Evolutionary conservation across 2,888 invertebrate genomes (phyloP), one percentile per base, ranked within the genome.

Genomic region (Chloromyia formosa): DNA sequence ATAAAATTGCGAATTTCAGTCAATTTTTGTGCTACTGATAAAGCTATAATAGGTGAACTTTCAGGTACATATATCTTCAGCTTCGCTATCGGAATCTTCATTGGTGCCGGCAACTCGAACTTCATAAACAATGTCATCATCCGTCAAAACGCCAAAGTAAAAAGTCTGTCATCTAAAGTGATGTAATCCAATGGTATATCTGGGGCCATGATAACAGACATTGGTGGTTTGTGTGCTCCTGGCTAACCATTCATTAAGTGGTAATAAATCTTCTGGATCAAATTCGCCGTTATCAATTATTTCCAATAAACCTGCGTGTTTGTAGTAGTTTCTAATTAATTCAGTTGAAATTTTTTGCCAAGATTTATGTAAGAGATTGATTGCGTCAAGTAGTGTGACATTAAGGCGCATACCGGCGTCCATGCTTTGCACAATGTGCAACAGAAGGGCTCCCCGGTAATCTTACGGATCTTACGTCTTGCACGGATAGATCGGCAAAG

Each of bases 391-490:
- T 64, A 42, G 45, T 42, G 64, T 42, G 45, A 64, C 18, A 64
- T 64, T 64, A 64, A 64, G 64, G 64, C 64, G 18, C 23, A 45
- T n/a, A 42, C 64, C 42, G 45, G 42, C 64, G 23, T 64, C 40
- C 20, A 64, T 18, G 64, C 40, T 64, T 64, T 64, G 64, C 20
- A 18, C 64, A 64, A 64, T 64, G 42, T 64, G 40, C 64, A 64
- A 64, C 42, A 64, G 23, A 42, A 64, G 42, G 20, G 64, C 45
- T 10, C 18, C 23, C 22, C 58, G 58, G 22, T 58, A 22, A 12
- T 58, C n/a, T n/a, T n/a, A n/a, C n/a, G n/a, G n/a, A n/a, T n/a
- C n/a, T n/a, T n/a, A n/a, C n/a, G n/a, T n/a, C n/a, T n/a, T n/a
- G n/a, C n/a, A n/a, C n/a, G n/a, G n/a, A n/a, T n/a, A n/a, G n/a